phyloP scores from a whole-genome alignment of 2,797 vertebrate genomes.

The Acipenser ruthenus region DNA sequence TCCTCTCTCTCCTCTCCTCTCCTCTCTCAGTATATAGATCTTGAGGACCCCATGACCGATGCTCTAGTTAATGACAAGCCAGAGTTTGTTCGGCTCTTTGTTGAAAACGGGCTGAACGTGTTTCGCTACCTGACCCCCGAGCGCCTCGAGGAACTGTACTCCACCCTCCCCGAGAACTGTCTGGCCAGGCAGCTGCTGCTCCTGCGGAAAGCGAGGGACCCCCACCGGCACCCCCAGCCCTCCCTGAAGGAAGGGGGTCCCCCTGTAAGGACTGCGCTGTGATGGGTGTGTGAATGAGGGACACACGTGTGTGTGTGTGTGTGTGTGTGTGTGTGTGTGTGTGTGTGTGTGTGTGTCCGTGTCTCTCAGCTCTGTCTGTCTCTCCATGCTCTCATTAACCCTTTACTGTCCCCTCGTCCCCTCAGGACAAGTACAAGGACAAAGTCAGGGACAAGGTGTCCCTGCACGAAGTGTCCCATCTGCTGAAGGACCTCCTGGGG shows the following conservation, averaged over 20 bases:
- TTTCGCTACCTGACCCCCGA: conserved; percentile 65
- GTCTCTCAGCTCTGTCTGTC: not conserved
- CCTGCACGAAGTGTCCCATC: conserved; percentile 13
- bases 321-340: no score
- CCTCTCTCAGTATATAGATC: conserved; percentile 60
- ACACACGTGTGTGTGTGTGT: not conserved
- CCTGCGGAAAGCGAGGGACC: conserved; percentile 38
- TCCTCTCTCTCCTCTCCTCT: not conserved
- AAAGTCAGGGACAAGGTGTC: no score
- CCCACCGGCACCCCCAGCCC: conserved; percentile 20
- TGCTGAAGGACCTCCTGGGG: conserved; percentile 66
- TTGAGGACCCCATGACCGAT: conserved; percentile 75
- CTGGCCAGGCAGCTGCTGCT: conserved; percentile 56
- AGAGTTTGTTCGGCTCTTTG: conserved; percentile 79
- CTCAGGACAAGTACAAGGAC: no score
- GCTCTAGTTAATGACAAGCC: conserved; percentile 77
- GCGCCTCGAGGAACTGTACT: conserved; percentile 68
- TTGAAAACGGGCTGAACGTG: conserved; percentile 73
- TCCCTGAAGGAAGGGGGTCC: not conserved
- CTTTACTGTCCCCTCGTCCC: no score
- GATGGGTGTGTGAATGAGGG: no score
- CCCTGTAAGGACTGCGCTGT: conserved; percentile 27
- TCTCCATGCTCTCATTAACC: no score
- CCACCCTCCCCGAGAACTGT: conserved; percentile 49
- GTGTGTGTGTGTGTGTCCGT: not conserved